A percentile compares a stretch with the other conserved stretches of the same genome.
Conservation (phyloP, 2,113 vertebrate species). For the Erpornis zantholeuca region DNA sequence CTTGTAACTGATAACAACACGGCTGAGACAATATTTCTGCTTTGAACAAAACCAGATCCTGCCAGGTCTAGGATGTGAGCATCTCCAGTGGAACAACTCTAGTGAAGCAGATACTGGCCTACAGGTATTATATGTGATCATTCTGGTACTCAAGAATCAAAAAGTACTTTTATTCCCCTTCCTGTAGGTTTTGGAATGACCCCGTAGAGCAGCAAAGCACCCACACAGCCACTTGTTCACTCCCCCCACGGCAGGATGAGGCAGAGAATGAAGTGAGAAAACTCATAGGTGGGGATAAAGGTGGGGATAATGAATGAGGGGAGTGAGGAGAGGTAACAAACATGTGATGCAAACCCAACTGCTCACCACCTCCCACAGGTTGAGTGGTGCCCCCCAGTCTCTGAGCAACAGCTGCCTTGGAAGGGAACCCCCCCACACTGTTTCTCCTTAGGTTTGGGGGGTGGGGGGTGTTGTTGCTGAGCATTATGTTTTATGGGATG, state of each 20-base stretch:
- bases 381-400: background rate
- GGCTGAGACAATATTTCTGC: background rate
- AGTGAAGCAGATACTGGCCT: background rate
- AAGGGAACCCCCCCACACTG: background rate
- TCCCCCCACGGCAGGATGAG: background rate
- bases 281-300: background rate
- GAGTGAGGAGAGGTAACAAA: background rate
- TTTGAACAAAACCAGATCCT: background rate
- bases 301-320: background rate
- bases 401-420: background rate
- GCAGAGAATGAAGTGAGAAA: background rate
- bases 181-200: background rate
- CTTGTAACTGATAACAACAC: background rate
- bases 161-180: background rate
- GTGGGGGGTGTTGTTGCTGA: background rate
- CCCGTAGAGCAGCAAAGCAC: background rate
- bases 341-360: background rate
- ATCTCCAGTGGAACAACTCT: background rate
- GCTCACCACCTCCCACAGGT: background rate
- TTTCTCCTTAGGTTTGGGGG: background rate
- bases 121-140: accelerated
- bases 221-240: background rate
- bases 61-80: background rate
- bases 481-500: background rate
- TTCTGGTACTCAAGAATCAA: background rate